phyloP scores from a whole-genome alignment of 2,888 invertebrate species.

The Caenorhabditis sp. region DNA sequence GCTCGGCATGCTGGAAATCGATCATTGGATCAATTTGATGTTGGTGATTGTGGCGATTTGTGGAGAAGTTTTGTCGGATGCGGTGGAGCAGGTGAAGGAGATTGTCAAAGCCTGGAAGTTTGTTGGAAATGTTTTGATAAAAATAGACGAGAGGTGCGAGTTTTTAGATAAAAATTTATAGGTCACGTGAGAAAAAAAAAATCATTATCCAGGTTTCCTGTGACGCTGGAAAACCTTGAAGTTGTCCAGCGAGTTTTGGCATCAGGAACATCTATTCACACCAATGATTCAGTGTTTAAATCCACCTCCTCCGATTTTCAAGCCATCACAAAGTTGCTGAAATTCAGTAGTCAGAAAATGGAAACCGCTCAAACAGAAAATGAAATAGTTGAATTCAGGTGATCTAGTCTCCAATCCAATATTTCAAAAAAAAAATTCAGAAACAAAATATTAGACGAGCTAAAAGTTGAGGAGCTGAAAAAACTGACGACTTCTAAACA shows the following conservation, averaged over 20 bases:
- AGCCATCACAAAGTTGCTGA: neutral
- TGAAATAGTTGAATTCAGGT: neutral
- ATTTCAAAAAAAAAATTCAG: constrained; percentile 7
- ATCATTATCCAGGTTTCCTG: neutral
- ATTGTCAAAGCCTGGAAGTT: constrained; percentile 31
- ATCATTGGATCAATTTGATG: constrained; percentile 22
- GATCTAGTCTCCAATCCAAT: neutral
- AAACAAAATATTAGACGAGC: constrained; percentile 14
- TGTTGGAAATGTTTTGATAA: constrained; percentile 8
- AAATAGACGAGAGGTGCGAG: constrained; percentile 19
- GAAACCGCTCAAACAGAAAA: neutral
- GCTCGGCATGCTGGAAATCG: constrained; percentile 30
- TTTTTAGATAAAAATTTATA: neutral
- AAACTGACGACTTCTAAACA: neutral
- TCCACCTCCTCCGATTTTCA: neutral
- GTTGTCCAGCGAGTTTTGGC: neutral
- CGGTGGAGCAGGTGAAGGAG: constrained; percentile 13
- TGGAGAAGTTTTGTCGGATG: constrained; percentile 24
- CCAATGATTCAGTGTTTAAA: neutral
- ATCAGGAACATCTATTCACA: neutral
- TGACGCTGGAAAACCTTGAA: neutral
- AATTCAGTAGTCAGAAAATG: constrained; percentile 1
- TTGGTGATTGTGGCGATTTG: constrained; percentile 39
- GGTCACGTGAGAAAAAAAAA: no score
- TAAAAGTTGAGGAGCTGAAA: neutral